phyloP scores from a whole-genome alignment of 2,113 vertebrate species.

The Percina caprodes region DNA sequence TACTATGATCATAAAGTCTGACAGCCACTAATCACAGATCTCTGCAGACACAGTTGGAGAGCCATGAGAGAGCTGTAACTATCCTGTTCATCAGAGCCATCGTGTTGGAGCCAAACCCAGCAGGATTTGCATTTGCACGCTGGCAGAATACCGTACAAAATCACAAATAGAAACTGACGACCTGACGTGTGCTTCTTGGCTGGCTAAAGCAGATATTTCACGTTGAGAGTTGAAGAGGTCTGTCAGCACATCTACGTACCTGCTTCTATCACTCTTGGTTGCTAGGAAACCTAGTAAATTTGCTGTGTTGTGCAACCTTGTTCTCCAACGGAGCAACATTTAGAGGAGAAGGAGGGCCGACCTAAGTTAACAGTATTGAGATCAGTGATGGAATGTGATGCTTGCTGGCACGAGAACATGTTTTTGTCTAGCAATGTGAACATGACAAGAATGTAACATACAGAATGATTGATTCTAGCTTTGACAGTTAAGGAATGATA shows the following conservation, averaged over 20 bases:
- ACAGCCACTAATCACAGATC: conserved; percentile 23
- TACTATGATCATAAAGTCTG: conserved; percentile 8
- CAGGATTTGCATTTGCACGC: neutral
- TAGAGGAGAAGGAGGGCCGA: neutral
- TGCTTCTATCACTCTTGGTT: neutral
- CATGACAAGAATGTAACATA: neutral
- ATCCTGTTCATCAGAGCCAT: neutral
- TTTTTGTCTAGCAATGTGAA: neutral
- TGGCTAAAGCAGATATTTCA: neutral
- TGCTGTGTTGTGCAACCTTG: neutral
- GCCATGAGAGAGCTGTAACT: neutral
- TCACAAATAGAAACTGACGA: neutral
- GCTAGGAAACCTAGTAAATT: neutral
- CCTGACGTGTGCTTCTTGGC: neutral
- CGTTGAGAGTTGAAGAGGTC: neutral
- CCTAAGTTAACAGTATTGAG: neutral
- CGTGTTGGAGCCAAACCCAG: neutral
- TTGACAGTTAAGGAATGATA: conserved; percentile 6
- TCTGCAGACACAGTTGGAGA: neutral
- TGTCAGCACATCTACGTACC: conserved; percentile 8
- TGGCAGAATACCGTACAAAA: neutral
- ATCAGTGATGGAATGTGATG: neutral
- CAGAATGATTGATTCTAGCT: neutral
- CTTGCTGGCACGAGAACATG: neutral
- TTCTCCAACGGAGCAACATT: neutral